Conservation (phyloP, 2,797 vertebrate species). For the Petrocephalus sullivani region DNA sequence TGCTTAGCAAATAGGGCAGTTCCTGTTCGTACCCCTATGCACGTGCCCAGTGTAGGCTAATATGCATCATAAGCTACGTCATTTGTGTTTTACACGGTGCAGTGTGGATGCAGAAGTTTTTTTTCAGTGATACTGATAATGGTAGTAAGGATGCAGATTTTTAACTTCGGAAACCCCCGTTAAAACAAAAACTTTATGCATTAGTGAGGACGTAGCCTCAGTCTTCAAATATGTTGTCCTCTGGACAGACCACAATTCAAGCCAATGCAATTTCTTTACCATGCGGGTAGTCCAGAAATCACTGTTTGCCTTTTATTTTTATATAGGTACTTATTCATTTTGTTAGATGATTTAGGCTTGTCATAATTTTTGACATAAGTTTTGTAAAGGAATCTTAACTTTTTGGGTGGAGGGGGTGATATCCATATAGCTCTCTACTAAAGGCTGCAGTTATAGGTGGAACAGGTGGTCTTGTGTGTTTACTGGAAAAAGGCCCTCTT, state of each 20-base stretch:
- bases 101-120: too few species aligned
- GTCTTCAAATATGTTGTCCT: neutral
- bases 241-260: neutral
- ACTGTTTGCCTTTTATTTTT: neutral
- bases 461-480: neutral
- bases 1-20: too few species aligned
- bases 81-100: too few species aligned
- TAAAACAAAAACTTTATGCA: too few species aligned
- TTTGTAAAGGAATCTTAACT: neutral
- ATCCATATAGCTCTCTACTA: neutral
- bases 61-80: too few species aligned
- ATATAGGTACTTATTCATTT: neutral
- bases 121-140: too few species aligned
- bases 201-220: neutral
- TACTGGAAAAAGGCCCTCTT: neutral
- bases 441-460: neutral
- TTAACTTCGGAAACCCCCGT: too few species aligned
- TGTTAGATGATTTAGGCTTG: neutral
- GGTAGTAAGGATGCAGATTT: too few species aligned
- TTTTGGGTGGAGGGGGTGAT: neutral
- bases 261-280: neutral
- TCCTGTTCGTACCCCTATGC: too few species aligned
- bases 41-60: too few species aligned
- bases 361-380: neutral
- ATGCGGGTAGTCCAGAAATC: neutral